phyloP scores from a whole-genome alignment of 2,113 vertebrate species.

The Panurus biarmicus region DNA sequence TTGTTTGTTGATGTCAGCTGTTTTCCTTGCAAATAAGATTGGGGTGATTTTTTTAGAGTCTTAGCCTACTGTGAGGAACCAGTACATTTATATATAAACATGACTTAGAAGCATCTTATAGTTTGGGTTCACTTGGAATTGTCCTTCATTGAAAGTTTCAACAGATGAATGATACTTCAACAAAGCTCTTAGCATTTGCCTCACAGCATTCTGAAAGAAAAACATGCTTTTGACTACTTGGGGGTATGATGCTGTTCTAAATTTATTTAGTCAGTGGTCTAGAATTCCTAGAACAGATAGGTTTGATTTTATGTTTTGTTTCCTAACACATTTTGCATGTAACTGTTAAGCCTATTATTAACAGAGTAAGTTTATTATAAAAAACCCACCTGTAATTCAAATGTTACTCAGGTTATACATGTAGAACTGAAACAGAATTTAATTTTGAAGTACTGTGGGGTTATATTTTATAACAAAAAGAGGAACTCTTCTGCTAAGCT shows the following conservation, averaged over 20 bases:
- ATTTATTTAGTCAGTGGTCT: slow-evolving; percentile 40
- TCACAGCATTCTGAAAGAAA: slow-evolving; percentile 10
- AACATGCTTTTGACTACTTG: slow-evolving; percentile 31
- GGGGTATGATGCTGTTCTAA: slow-evolving; percentile 19
- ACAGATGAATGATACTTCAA: background rate
- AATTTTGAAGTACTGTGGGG: background rate
- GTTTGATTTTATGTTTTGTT: background rate
- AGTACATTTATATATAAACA: background rate
- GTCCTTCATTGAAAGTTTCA: slow-evolving; percentile 7
- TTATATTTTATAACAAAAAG: background rate
- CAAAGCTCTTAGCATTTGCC: slow-evolving; percentile 33
- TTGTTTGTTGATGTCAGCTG: background rate
- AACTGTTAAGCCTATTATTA: background rate
- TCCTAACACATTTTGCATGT: background rate
- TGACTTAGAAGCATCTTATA: background rate
- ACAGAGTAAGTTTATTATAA: background rate
- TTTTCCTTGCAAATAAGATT: slow-evolving; percentile 4
- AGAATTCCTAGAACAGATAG: slow-evolving; percentile 25
- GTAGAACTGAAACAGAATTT: background rate
- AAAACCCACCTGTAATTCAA: background rate
- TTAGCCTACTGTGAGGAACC: background rate
- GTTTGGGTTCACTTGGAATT: background rate
- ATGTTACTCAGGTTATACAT: background rate
- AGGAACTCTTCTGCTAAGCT: background rate
- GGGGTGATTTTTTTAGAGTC: background rate